Conservation (phyloP, 2,888 invertebrate genomes). For the Callyntrura guangdongensis region DNA sequence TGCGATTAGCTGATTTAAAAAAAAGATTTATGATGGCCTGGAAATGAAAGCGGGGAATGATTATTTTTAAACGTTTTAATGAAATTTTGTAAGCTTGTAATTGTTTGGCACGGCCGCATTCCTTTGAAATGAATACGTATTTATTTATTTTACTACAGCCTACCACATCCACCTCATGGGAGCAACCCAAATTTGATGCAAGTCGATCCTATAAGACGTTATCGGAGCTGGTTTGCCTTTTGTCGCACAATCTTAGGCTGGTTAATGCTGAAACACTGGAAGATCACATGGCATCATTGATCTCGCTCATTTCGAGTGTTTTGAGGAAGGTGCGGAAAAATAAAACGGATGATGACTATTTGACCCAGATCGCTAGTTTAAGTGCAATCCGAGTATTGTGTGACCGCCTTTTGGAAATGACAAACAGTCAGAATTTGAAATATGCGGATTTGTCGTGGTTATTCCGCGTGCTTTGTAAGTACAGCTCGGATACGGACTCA, state of each 20-base stretch:
- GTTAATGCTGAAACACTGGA: conserved; percentile 73
- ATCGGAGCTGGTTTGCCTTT: conserved; percentile 65
- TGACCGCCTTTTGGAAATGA: conserved; percentile 68
- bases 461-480: conserved; percentile 80
- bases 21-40: neutral
- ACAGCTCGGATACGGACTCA: conserved; percentile 81
- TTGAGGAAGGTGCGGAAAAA: conserved; percentile 65
- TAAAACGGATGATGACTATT: conserved; percentile 67
- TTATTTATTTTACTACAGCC: neutral
- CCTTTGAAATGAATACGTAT: neutral
- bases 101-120: too few relatives aligned
- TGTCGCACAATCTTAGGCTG: conserved; percentile 72
- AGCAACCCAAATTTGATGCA: conserved; percentile 36
- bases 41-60: neutral
- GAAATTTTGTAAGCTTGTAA: too few relatives aligned
- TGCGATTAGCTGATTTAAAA: neutral
- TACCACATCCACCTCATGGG: conserved; percentile 13
- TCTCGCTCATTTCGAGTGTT: conserved; percentile 64
- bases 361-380: conserved; percentile 62
- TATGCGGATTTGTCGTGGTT: conserved; percentile 82
- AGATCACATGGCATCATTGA: conserved; percentile 70
- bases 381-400: conserved; percentile 75
- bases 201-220: conserved; percentile 65
- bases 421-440: conserved; percentile 65
- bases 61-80: neutral